Conservation (phyloP, 2,113 vertebrate species). For the Hippocampus comes region DNA sequence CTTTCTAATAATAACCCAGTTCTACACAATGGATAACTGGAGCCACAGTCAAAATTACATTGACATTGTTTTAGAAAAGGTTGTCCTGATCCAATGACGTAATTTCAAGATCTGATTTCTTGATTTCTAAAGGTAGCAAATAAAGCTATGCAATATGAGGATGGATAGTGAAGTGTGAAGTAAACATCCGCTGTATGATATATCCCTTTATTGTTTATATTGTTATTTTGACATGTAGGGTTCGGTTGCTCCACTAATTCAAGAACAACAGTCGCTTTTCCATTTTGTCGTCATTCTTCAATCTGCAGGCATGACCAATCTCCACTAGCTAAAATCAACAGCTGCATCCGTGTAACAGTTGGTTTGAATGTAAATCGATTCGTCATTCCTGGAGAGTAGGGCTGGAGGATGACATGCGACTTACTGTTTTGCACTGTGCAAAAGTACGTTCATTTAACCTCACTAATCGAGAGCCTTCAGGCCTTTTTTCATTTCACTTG, state of each 20-base stretch:
- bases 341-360: not conserved
- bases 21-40: not conserved
- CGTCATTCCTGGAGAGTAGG: not conserved
- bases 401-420: not conserved
- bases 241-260: not conserved
- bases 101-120: not conserved
- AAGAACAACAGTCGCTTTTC: too few species aligned
- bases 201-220: not conserved
- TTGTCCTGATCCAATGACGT: not conserved
- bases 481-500: too few species aligned
- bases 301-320: not conserved
- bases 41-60: not conserved
- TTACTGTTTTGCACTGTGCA: not conserved
- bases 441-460: too few species aligned
- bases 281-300: too few species aligned
- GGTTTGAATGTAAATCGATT: not conserved
- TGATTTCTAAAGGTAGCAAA: not conserved
- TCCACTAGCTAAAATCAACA: not conserved
- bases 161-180: not conserved
- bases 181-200: not conserved
- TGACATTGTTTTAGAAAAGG: too few species aligned
- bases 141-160: not conserved
- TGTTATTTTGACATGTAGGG: not conserved
- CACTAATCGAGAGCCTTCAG: too few species aligned
- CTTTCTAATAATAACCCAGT: not conserved